Percentiles rank a stretch among this genome's conserved stretches.
Conservation (phyloP, 1,140 invertebrate genomes). For the Drosophila trapezifrons region DNA sequence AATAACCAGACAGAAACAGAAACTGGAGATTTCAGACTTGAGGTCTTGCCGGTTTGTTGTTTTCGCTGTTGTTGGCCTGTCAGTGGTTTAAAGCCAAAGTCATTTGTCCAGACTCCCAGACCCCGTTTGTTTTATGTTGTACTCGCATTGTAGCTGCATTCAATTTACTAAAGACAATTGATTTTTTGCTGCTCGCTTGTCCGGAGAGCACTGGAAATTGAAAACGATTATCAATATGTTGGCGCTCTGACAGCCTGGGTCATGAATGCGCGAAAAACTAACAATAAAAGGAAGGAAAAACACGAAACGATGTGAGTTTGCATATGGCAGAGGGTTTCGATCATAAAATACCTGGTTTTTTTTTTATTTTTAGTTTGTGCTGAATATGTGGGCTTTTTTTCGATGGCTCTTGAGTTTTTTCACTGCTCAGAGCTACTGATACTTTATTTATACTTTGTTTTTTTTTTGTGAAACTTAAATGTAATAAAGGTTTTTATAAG, state of each 20-base stretch:
- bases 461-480: no score
- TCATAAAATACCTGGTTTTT: constrained; percentile 15
- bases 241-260: constrained; percentile 48
- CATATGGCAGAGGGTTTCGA: constrained; percentile 8
- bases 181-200: constrained; percentile 46
- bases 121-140: constrained; percentile 1
- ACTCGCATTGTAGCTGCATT: constrained; percentile 54
- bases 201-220: constrained; percentile 49
- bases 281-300: constrained; percentile 57
- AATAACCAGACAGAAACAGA: constrained; percentile 43
- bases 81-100: constrained; percentile 47
- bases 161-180: constrained; percentile 74
- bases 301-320: neutral
- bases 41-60: constrained; percentile 19
- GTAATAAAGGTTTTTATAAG: neutral
- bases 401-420: neutral
- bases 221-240: constrained; percentile 80
- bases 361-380: neutral
- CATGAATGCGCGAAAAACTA: constrained; percentile 70
- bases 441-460: no score
- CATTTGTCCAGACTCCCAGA: constrained; percentile 22
- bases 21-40: constrained; percentile 23
- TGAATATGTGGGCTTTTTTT: neutral
- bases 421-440: no score
- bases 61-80: constrained; percentile 19